These are phyloP conservation scores for Drosophila virilis DNA, from an alignment of 1,140 invertebrate species.

Conservation along the genomic window DNA sequence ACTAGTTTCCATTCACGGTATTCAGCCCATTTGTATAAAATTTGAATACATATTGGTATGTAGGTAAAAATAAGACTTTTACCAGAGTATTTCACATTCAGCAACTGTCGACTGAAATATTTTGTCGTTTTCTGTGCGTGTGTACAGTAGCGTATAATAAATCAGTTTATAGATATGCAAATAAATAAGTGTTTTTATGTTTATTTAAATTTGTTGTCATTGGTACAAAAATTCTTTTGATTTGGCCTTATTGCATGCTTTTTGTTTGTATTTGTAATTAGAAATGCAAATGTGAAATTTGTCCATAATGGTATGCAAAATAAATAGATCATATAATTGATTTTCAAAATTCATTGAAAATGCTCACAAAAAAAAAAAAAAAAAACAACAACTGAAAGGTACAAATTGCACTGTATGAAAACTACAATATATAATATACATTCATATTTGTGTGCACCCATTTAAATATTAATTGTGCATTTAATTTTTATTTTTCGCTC, in stretches of 20 bases:
- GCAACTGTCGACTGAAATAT: not conserved
- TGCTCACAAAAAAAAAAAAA: not conserved
- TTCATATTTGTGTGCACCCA: too few relatives aligned
- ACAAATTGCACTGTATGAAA: not conserved
- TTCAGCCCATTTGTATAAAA: too few relatives aligned
- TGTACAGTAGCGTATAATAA: not conserved
- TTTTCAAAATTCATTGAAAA: conserved; percentile 28
- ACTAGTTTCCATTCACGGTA: too few relatives aligned
- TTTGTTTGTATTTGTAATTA: conserved; percentile 46
- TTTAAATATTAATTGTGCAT: conserved; percentile 5
- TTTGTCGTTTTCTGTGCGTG: not conserved
- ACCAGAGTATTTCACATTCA: conserved; percentile 28
- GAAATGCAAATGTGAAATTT: conserved; percentile 60
- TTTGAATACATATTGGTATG: too few relatives aligned
- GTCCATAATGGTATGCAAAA: conserved; percentile 28
- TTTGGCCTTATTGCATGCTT: not conserved
- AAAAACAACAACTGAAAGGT: conserved; percentile 10
- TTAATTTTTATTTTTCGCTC: not conserved
- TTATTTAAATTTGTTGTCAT: conserved; percentile 3
- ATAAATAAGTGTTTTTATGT: conserved; percentile 31
- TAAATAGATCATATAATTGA: conserved; percentile 60
- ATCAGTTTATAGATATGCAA: conserved; percentile 19
- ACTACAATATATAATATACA: too few relatives aligned
- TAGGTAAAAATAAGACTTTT: too few relatives aligned
- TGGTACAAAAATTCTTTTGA: conserved; percentile 4